Evolutionary conservation across 2,797 vertebrate genomes (phyloP), one percentile per base, ranked within the genome.

Genomic region (Lithobates pipiens): DNA sequence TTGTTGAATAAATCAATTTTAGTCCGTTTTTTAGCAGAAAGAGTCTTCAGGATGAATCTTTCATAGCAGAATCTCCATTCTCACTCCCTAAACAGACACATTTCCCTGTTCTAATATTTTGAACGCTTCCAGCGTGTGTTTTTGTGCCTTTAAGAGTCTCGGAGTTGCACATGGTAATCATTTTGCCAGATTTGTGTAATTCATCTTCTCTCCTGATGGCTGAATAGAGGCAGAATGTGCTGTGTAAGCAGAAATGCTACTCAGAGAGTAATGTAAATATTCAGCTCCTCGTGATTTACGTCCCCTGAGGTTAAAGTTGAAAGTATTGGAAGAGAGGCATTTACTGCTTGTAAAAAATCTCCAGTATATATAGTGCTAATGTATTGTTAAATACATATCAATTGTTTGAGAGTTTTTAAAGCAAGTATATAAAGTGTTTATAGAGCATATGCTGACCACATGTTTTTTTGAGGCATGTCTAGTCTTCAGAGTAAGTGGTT

Each of bases 221-320:
- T 34, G 79, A 46, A 78, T 82, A 76, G 65, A 46, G 76, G 18
- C 67, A 87, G 85, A 87, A 87, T 87, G 85, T 83, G 81, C 85
- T 57, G 81, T 3, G 18, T 80, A 78, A 83, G 85, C 85, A 83
- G 70, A 87, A 87, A 75, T 8, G 44, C 73, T 79, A 65, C 68
- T 87, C 50, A 39, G 23, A 61, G 74, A 69, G 76, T 75, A 75
- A 80, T 74, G 68, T 76, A 86, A 86, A 86, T 80, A 83, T 76
- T 75, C 85, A 50, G 39, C 42, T 77, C 10, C 76, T 69, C 6
- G 68, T 88, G 89, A 90, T 91, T 87, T 90, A 88, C 88, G 85
- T 85, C 89, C 85, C 54, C 88, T 85, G 90, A 91, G 86, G 85
- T 89, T 88, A 88, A 85, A 0, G 86, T 88, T 89, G 88, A 89